Percentiles rank a stretch among this genome's conserved stretches.
Conservation (phyloP, 37 sponge, comb jelly and placozoan genomes). For the Eunapius fragilis region DNA sequence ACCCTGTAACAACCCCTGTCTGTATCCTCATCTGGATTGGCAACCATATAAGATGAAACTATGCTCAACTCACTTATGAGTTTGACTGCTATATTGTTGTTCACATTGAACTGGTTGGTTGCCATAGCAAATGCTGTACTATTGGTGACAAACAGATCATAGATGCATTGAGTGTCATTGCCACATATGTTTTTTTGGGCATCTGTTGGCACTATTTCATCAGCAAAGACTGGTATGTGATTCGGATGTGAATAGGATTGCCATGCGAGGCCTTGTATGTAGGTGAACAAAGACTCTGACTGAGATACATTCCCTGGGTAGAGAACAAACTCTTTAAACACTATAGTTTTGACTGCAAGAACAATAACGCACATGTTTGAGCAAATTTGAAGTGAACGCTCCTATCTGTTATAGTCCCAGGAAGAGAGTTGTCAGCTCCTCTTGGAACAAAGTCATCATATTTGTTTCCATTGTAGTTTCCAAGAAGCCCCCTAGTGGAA, state of each 20-base stretch:
- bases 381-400: slow-evolving; percentile 40
- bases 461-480: slow-evolving; percentile 44
- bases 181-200: slow-evolving; percentile 17
- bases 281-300: not conserved
- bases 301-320: not conserved
- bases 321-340: too few species aligned
- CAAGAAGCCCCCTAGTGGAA: slow-evolving; percentile 44
- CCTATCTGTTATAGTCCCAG: slow-evolving; percentile 22
- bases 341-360: too few species aligned
- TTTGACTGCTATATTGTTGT: not conserved
- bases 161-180: slow-evolving; percentile 21
- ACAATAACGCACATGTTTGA: slow-evolving; percentile 23
- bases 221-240: slow-evolving; percentile 31
- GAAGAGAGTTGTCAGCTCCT: slow-evolving; percentile 22
- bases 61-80: not conserved
- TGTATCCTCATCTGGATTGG: too few species aligned
- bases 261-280: not conserved
- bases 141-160: slow-evolving; percentile 22
- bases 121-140: slow-evolving; percentile 12
- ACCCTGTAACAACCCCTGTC: too few species aligned
- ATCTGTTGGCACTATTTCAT: slow-evolving; percentile 12
- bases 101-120: slow-evolving; percentile 1
- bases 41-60: not conserved
- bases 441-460: slow-evolving; percentile 35
- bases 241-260: slow-evolving; percentile 24